Conservation (phyloP, 2,797 vertebrate species). For the Melanotaenia pygmaea region DNA sequence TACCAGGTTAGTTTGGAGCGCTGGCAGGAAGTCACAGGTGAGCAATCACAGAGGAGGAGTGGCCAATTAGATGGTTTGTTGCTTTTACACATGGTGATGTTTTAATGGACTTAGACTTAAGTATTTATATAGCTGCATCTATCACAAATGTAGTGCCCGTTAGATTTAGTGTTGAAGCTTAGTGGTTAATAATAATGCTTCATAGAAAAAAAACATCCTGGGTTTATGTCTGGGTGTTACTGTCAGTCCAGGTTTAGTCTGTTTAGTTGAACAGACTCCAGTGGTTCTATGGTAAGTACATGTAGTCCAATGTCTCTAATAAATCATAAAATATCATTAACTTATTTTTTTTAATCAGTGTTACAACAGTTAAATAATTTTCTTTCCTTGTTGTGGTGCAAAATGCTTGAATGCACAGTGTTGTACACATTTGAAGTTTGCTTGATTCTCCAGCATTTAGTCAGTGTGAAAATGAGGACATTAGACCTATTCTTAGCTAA, state of each 20-base stretch:
- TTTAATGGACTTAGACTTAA: not conserved
- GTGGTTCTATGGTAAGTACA: not conserved
- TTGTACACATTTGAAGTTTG: constrained; percentile 19
- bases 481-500: constrained; percentile 71
- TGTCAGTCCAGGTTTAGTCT: not conserved
- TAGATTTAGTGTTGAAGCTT: not conserved
- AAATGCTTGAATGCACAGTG: constrained; percentile 32
- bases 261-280: constrained; percentile 9
- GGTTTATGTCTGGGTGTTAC: constrained; percentile 7
- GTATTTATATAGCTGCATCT: not conserved
- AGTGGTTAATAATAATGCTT: not conserved
- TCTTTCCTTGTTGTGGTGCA: not conserved
- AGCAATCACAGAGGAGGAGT: constrained; percentile 70
- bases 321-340: constrained; percentile 3
- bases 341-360: constrained; percentile 22
- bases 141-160: not conserved
- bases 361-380: not conserved
- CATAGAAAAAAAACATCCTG: not conserved
- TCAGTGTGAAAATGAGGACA: constrained; percentile 66
- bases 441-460: constrained; percentile 32
- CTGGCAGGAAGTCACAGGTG: constrained; percentile 63
- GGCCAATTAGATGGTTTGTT: constrained; percentile 59
- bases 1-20: constrained; percentile 13
- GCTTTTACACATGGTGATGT: constrained; percentile 32
- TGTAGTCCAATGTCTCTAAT: not conserved